phyloP scores from a whole-genome alignment of 2,797 vertebrate genomes.

The Prionace glauca region DNA sequence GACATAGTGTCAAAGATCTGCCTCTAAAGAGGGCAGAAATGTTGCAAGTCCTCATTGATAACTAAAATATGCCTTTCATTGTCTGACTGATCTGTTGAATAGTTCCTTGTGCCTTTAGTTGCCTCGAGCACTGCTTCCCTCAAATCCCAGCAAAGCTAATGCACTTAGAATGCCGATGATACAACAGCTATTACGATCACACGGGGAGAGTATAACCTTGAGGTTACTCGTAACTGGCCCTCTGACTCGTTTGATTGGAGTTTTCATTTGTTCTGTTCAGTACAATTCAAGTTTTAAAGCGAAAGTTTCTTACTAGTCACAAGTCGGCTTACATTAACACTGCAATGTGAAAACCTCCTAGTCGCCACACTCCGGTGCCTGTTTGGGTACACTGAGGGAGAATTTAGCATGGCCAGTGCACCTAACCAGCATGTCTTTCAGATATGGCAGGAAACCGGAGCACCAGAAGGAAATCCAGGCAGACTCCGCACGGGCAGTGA shows the following conservation, averaged over 20 bases:
- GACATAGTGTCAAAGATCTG: not conserved
- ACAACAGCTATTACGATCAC: not conserved
- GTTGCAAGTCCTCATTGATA: not conserved
- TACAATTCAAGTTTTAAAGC: not conserved
- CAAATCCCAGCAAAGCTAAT: not conserved
- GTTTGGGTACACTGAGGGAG: no score
- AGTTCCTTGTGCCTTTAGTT: not conserved
- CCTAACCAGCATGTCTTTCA: no score
- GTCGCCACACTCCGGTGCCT: no score
- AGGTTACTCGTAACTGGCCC: not conserved
- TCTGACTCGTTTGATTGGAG: not conserved
- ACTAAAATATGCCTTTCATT: not conserved
- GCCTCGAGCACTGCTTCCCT: not conserved
- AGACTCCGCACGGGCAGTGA: no score
- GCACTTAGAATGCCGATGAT: not conserved
- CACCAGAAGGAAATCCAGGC: no score
- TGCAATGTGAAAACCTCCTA: no score
- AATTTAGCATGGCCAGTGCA: no score
- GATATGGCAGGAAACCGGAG: no score
- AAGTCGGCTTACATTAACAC: no score
- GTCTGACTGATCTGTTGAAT: not conserved
- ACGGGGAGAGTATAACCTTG: not conserved
- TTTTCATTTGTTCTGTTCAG: not conserved
- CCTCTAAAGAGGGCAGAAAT: not conserved
- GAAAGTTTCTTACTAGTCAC: no score